Base-by-base conservation (phyloP, 2,113 vertebrate genomes). In the Climacteris rufus region DNA sequence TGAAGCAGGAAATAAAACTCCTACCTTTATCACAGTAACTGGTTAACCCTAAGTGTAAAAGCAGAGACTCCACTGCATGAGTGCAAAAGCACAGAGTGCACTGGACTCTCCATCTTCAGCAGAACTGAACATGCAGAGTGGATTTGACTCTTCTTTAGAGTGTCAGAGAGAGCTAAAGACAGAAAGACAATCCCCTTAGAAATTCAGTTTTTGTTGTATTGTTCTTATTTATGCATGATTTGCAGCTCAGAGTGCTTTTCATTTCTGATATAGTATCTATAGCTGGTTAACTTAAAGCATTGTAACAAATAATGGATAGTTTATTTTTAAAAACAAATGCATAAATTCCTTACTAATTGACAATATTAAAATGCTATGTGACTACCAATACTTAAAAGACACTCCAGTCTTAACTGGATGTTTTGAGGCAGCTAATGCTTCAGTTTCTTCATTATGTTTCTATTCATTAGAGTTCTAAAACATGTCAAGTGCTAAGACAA, bases 271-370 rank as follows among this genome's bases (percentile, higher is more conserved):
- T 4, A 28, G 6, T 52, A 15, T 57, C 20, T 77, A 37, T 17
- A 66, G 31, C 68, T 96, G 65, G 40, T 79, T 91, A 64, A 75
- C 47, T 84, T 93, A 92, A 93, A 87, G 15, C 27, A 63, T 69
- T 88, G 16, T 54, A 76, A 50, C 70, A 53, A 85, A 92, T 94
- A 96, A 81, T 22, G 35, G 14, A 42, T 75, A 82, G 70, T 78
- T 87, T 70, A 68, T 94, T 92, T 94, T 88, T n/a, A 31, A 66
- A 96, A 96, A 24, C 37, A 39, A 82, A 82, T 83, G 15, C 56
- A 50, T 63, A 83, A 83, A 83, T 86, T 83, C 15, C 11, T 96
- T 27, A 85, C 50, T 96, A 96, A 94, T 40, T 53, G 57, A 40
- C 5, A 85, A 59, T 53, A 42, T 47, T 75, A 23, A 10, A 7